A percentile compares a stretch with the other conserved stretches of the same genome.
Conservation (phyloP, 2,888 invertebrate genomes). For the Spodoptera littoralis region DNA sequence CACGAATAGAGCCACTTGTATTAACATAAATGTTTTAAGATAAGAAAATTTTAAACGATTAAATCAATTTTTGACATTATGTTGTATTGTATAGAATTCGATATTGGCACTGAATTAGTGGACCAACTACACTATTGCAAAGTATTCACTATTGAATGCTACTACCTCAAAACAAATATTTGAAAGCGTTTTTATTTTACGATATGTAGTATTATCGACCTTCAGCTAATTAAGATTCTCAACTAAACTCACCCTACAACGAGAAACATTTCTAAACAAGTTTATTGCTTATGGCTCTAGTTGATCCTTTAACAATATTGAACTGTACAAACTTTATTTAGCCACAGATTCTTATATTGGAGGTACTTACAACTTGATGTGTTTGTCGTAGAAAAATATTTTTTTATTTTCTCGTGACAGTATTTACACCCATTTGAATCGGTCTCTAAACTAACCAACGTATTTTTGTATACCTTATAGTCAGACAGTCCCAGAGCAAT, state of each 20-base stretch:
- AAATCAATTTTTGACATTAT: no score
- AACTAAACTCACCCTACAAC: slow-evolving; percentile 12
- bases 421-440: slow-evolving; percentile 36
- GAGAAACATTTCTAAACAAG: slow-evolving; percentile 18
- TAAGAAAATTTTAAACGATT: no score
- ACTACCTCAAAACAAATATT: neutral
- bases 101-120: no score
- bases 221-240: slow-evolving; percentile 10
- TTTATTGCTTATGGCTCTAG: slow-evolving; percentile 16
- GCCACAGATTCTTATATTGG: slow-evolving; percentile 4
- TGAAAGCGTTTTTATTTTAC: slow-evolving; percentile 12
- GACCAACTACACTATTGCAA: no score
- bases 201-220: slow-evolving; percentile 31
- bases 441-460: slow-evolving; percentile 21
- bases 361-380: slow-evolving; percentile 25
- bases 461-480: slow-evolving; percentile 36
- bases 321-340: slow-evolving; percentile 15
- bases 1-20: no score
- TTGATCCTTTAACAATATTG: slow-evolving; percentile 9
- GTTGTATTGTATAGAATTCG: no score
- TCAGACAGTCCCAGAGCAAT: slow-evolving; percentile 46
- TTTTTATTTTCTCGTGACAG: slow-evolving; percentile 16
- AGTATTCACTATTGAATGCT: no score
- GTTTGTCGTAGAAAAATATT: slow-evolving; percentile 56
- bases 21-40: no score